These are phyloP conservation scores for Melopsittacus undulatus DNA, from an alignment of 2,797 vertebrate species.

Conservation along the genomic window DNA sequence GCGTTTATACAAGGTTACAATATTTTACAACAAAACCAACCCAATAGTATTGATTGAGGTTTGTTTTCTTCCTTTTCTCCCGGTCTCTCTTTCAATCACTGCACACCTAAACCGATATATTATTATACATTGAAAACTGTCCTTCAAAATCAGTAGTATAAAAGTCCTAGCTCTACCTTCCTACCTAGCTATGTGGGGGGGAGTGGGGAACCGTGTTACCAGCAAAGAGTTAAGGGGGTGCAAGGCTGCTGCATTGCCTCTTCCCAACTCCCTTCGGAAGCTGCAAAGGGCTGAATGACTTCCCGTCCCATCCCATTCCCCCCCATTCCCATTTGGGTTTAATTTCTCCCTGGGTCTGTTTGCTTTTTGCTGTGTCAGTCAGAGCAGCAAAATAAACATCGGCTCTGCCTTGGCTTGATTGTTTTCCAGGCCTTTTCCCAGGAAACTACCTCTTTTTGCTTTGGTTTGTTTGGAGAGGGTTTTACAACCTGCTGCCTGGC, in stretches of 20 bases:
- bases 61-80: slow-evolving; percentile 68
- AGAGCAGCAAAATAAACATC: slow-evolving; percentile 7
- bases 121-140: slow-evolving; percentile 72
- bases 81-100: slow-evolving; percentile 69
- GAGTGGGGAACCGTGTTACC: neutral
- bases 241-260: neutral
- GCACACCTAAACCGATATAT: slow-evolving; percentile 75
- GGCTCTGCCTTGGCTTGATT: slow-evolving; percentile 35
- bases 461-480: slow-evolving; percentile 45
- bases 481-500: neutral
- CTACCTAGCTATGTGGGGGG: slow-evolving; percentile 38
- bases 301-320: neutral
- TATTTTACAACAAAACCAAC: slow-evolving; percentile 77
- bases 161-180: slow-evolving; percentile 76
- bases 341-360: slow-evolving; percentile 10
- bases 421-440: slow-evolving; percentile 40
- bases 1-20: slow-evolving; percentile 79
- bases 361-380: slow-evolving; percentile 51
- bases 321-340: slow-evolving; percentile 44
- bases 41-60: slow-evolving; percentile 74
- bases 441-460: slow-evolving; percentile 54
- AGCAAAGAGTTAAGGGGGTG: neutral
- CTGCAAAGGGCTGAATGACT: neutral
- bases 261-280: neutral
- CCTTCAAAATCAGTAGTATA: slow-evolving; percentile 85